phyloP scores from a whole-genome alignment of 2,888 invertebrate species.

The Mythimna lalbum region DNA sequence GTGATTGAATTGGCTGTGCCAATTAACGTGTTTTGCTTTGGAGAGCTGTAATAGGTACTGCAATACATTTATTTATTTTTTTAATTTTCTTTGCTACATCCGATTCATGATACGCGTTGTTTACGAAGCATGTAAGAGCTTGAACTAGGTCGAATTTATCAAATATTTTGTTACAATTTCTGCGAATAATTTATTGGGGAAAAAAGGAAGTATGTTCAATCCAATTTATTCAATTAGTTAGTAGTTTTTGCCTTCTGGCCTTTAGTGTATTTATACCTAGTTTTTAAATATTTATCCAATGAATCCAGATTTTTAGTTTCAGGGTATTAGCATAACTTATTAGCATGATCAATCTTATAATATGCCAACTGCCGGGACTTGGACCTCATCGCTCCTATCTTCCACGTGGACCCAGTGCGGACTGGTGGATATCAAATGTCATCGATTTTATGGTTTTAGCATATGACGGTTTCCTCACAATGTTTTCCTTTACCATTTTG shows the following conservation, averaged over 20 bases:
- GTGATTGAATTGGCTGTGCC: slow-evolving; percentile 24
- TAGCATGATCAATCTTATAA: too few relatives aligned
- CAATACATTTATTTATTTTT: slow-evolving; percentile 2
- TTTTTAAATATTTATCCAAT: not conserved
- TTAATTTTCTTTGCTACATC: not conserved
- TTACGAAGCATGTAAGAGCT: not conserved
- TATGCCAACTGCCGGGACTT: too few relatives aligned
- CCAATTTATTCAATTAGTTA: too few relatives aligned
- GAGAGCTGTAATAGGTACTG: not conserved
- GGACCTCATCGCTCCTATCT: too few relatives aligned
- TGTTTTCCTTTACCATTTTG: too few relatives aligned
- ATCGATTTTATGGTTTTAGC: too few relatives aligned
- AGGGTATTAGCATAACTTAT: not conserved
- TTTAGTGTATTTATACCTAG: too few relatives aligned
- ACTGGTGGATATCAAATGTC: too few relatives aligned
- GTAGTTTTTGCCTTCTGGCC: too few relatives aligned
- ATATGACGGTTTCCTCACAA: too few relatives aligned
- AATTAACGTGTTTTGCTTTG: slow-evolving; percentile 13
- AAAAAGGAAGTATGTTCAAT: not conserved
- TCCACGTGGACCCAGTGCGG: too few relatives aligned
- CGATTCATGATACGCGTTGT: not conserved
- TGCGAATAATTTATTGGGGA: not conserved
- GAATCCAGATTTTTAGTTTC: not conserved
- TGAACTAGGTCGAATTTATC: not conserved
- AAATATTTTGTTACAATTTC: not conserved